phyloP scores from a whole-genome alignment of 1,140 invertebrate species.

The Dreissena polymorpha region DNA sequence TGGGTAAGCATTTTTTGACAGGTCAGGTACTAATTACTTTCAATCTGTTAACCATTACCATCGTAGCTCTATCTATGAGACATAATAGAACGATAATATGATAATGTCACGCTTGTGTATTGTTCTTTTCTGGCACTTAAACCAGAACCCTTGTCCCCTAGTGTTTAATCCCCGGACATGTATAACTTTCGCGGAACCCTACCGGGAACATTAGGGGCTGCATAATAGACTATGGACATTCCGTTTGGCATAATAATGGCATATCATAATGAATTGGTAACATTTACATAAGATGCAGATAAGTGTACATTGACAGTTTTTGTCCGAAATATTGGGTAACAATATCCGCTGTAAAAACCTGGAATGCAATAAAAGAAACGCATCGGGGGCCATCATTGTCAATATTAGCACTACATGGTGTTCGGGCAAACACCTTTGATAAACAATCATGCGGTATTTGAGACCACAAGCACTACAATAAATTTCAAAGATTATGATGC shows the following conservation, averaged over 20 bases:
- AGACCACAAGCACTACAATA: too few species aligned
- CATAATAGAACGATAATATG: too few species aligned
- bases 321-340: not conserved
- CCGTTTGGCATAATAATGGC: not conserved
- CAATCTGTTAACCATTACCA: too few species aligned
- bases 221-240: not conserved
- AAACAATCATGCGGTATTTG: not conserved
- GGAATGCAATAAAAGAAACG: not conserved
- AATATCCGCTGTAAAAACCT: not conserved
- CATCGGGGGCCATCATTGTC: slow-evolving; percentile 3
- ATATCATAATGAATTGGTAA: slow-evolving; percentile 1
- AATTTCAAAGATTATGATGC: too few species aligned
- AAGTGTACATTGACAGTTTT: slow-evolving; percentile 7
- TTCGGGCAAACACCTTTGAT: not conserved
- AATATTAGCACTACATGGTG: not conserved
- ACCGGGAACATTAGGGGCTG: too few species aligned
- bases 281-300: slow-evolving; percentile 1
- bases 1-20: too few species aligned
- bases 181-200: too few species aligned
- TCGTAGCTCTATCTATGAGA: too few species aligned
- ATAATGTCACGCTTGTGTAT: not conserved
- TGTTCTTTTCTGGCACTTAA: not conserved
- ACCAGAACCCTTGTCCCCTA: not conserved
- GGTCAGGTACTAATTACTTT: too few species aligned
- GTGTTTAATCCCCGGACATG: too few species aligned